These are phyloP conservation scores for Zygaena filipendulae DNA, from an alignment of 2,888 invertebrate genomes.

Conservation along the genomic window DNA sequence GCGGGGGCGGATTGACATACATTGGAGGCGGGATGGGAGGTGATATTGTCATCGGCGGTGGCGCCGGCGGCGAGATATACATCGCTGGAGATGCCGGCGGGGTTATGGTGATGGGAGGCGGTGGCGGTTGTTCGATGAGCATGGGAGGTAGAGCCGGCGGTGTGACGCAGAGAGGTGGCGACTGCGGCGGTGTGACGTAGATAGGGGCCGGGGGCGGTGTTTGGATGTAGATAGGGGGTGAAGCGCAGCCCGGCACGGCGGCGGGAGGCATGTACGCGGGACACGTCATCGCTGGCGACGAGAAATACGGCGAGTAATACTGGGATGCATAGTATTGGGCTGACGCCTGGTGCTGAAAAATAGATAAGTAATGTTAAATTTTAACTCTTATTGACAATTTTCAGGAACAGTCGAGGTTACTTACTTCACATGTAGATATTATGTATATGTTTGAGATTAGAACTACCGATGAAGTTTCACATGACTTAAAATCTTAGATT, in stretches of 20 bases:
- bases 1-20: constrained; percentile 32
- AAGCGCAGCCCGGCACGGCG: constrained; percentile 18
- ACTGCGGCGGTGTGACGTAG: constrained; percentile 31
- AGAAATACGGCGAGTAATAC: constrained; percentile 16
- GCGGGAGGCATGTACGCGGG: constrained; percentile 11
- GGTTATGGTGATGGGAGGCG: constrained; percentile 39
- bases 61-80: constrained; percentile 31
- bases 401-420: too few relatives aligned
- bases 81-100: constrained; percentile 39
- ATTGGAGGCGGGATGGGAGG: constrained; percentile 33
- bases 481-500: too few relatives aligned
- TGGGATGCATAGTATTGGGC: constrained; percentile 39
- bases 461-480: too few relatives aligned
- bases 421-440: too few relatives aligned
- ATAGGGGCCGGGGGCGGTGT: constrained; percentile 41
- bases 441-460: too few relatives aligned
- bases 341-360: constrained; percentile 31
- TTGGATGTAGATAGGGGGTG: constrained; percentile 37
- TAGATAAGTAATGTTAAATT: constrained; percentile 10
- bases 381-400: too few relatives aligned
- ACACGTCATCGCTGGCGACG: constrained; percentile 19
- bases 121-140: constrained; percentile 33
- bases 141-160: constrained; percentile 42
- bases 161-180: constrained; percentile 38
- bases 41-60: constrained; percentile 21